Conservation (phyloP, 2,797 vertebrate species). For the Diplodus sargus region DNA sequence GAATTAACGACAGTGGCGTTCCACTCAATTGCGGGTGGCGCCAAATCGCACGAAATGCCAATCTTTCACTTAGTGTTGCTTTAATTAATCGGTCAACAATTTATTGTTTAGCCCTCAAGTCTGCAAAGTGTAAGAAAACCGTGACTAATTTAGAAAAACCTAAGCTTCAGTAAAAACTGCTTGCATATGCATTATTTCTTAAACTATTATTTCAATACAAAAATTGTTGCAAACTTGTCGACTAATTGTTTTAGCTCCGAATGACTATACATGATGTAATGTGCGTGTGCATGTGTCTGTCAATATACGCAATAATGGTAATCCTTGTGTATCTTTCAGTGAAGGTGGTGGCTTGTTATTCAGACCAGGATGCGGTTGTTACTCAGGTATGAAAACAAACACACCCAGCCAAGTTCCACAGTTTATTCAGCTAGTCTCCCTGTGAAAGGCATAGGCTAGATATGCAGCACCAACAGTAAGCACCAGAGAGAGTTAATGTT, state of each 20-base stretch:
- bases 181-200: not conserved
- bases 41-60: too few species aligned
- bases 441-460: not conserved
- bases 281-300: not conserved
- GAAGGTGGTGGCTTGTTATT: slow-evolving; percentile 84
- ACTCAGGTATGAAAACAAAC: slow-evolving; percentile 82
- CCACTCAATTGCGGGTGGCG: too few species aligned
- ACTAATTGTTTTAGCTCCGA: not conserved
- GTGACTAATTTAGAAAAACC: too few species aligned
- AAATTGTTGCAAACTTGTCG: not conserved
- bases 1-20: too few species aligned
- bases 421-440: not conserved
- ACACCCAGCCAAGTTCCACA: not conserved
- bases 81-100: too few species aligned
- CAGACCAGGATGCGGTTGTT: slow-evolving; percentile 80
- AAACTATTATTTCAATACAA: not conserved
- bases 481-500: slow-evolving; percentile 4
- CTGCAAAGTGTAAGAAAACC: too few species aligned
- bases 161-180: too few species aligned
- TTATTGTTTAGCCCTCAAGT: too few species aligned
- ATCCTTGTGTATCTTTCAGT: slow-evolving; percentile 74
- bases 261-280: not conserved
- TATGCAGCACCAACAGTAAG: not conserved
- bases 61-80: too few species aligned
- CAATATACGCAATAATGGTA: not conserved